Conservation (phyloP, 2,113 vertebrate genomes). For the Epinephelus moara region DNA sequence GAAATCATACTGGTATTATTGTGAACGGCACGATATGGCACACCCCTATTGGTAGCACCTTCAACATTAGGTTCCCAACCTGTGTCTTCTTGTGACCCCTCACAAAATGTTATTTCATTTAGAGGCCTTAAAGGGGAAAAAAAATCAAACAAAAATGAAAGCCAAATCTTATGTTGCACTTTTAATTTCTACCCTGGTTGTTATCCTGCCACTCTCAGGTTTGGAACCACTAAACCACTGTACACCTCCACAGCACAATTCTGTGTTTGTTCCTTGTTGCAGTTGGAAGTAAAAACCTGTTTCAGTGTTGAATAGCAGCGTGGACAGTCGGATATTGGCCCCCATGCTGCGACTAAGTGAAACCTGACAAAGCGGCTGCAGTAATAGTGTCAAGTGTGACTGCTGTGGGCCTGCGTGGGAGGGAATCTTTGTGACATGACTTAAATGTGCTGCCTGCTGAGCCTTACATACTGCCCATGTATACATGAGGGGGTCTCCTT, state of each 20-base stretch:
- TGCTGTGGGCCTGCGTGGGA: not conserved
- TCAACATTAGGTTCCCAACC: not conserved
- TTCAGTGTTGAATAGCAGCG: not conserved
- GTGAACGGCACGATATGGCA: too few species aligned
- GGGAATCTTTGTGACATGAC: slow-evolving; percentile 9
- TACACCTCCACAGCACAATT: not conserved
- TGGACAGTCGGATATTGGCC: not conserved
- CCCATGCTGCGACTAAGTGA: not conserved
- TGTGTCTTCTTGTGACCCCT: not conserved
- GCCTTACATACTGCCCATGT: not conserved
- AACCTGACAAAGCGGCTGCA: slow-evolving; percentile 4
- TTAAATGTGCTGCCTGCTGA: slow-evolving; percentile 16
- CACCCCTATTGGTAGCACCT: too few species aligned
- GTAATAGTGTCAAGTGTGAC: slow-evolving; percentile 38
- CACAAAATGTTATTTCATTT: not conserved
- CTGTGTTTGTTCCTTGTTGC: not conserved
- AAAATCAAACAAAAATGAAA: not conserved
- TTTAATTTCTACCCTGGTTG: not conserved
- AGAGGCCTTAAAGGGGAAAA: not conserved
- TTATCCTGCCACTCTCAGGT: not conserved
- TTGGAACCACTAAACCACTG: not conserved
- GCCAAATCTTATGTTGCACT: not conserved
- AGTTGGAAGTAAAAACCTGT: not conserved
- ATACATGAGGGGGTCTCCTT: slow-evolving; percentile 26
- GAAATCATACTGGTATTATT: too few species aligned